Percentiles rank a stretch among this genome's conserved stretches.
These are phyloP conservation scores for Ptychoptera contaminata DNA, from an alignment of 2,888 invertebrate species.

Conservation along the genomic window DNA sequence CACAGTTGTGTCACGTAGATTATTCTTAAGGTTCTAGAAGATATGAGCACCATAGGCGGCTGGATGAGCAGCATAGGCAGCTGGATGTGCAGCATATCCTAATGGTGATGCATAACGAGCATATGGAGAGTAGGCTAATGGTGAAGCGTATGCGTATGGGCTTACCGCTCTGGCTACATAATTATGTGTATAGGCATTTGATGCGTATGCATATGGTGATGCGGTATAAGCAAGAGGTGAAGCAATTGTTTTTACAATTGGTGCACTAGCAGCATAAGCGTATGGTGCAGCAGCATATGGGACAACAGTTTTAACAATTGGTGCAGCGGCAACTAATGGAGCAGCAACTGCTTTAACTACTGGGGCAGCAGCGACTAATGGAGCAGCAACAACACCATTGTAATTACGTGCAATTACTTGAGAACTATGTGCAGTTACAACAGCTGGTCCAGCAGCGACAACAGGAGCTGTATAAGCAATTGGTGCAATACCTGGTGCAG, in stretches of 20 bases:
- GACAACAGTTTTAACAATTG: constrained; percentile 4
- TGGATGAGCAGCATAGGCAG: not conserved
- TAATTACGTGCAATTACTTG: constrained; percentile 37
- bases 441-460: constrained; percentile 18
- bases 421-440: constrained; percentile 36
- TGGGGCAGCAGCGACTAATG: constrained; percentile 37
- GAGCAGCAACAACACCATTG: constrained; percentile 29
- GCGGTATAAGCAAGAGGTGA: constrained; percentile 4
- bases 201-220: constrained; percentile 8
- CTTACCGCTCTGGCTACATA: not conserved
- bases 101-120: not conserved
- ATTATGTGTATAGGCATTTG: constrained; percentile 7
- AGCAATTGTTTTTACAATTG: too few relatives aligned
- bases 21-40: too few relatives aligned
- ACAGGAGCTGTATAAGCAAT: constrained; percentile 37
- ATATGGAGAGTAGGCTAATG: not conserved
- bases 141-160: constrained; percentile 7
- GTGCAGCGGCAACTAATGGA: constrained; percentile 5
- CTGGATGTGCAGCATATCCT: constrained; percentile 12
- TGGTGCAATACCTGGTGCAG: constrained; percentile 9
- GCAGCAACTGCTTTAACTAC: constrained; percentile 35
- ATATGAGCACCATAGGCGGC: not conserved
- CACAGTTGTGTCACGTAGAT: too few relatives aligned
- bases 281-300: constrained; percentile 10
- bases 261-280: constrained; percentile 1